phyloP scores from a whole-genome alignment of 2,113 vertebrate genomes.

The Tinamus guttatus region DNA sequence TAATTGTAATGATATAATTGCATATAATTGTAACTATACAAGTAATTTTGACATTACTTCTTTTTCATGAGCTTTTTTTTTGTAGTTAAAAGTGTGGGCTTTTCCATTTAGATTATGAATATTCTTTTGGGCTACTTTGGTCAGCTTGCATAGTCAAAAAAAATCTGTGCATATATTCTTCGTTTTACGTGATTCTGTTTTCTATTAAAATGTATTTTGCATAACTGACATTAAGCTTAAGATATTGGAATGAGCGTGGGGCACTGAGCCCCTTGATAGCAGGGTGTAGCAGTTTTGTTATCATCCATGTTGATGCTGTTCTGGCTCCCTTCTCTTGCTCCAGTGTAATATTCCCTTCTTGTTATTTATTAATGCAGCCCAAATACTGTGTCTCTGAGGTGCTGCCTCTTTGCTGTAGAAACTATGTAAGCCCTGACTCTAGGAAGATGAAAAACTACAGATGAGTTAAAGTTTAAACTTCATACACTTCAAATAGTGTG shows the following conservation, averaged over 20 bases:
- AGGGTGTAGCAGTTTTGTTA: not conserved
- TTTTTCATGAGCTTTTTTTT: not conserved
- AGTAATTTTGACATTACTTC: not conserved
- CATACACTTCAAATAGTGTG: not conserved
- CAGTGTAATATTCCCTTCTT: not conserved
- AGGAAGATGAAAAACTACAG: not conserved
- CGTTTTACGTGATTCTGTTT: not conserved
- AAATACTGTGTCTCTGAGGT: not conserved
- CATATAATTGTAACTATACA: not conserved
- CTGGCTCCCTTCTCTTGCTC: not conserved
- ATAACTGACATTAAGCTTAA: not conserved
- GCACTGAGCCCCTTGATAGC: not conserved
- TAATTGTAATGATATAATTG: too few species aligned
- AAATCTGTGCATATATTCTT: not conserved
- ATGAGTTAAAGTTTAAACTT: not conserved
- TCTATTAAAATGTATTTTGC: not conserved
- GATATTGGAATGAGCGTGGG: not conserved
- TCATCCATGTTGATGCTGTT: not conserved
- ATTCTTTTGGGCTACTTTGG: not conserved
- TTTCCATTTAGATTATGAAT: not conserved
- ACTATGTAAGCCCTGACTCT: not conserved
- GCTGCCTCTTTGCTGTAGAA: not conserved
- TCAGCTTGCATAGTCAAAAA: not conserved
- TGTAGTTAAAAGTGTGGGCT: not conserved
- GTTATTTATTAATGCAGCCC: not conserved